Evolutionary conservation across 1,140 invertebrate species (phyloP).

Genomic region (Octopus bimaculoides): DNA sequence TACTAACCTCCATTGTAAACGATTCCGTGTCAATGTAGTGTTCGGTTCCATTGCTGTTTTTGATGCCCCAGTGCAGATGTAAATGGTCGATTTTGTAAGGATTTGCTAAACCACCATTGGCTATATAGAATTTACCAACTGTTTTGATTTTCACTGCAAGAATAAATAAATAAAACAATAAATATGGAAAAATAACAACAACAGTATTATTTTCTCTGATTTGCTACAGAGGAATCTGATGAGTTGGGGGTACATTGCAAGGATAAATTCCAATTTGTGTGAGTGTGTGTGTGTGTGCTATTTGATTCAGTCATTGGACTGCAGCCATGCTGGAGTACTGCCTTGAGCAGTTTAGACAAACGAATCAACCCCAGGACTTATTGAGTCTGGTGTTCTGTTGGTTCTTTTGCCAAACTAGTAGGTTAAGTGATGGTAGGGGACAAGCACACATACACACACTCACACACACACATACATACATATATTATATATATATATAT

Average conservation of each 20-base stretch:
- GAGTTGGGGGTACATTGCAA: too few relatives aligned
- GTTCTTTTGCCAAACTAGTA: not conserved
- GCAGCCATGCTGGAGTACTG: too few relatives aligned
- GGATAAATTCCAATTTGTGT: too few relatives aligned
- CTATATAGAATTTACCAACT: constrained; percentile 38
- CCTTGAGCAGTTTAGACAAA: too few relatives aligned
- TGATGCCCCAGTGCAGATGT: constrained; percentile 54
- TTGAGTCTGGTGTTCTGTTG: too few relatives aligned
- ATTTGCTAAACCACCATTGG: constrained; percentile 41
- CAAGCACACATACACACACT: too few relatives aligned
- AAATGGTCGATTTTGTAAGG: constrained; percentile 50
- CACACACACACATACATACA: too few relatives aligned
- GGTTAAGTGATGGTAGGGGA: too few relatives aligned
- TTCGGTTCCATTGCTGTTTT: constrained; percentile 47
- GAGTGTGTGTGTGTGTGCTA: too few relatives aligned
- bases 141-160: constrained; percentile 45
- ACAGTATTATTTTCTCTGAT: not conserved
- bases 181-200: not conserved
- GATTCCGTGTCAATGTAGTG: constrained; percentile 42
- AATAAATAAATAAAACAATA: not conserved
- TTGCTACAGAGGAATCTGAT: not conserved
- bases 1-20: constrained; percentile 47
- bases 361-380: too few relatives aligned
- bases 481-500: not conserved
- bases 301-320: too few relatives aligned